Percentiles rank a stretch among this genome's conserved stretches.
Evolutionary conservation across 2,888 invertebrate genomes (phyloP).

Genomic region (Herminia tarsipennalis): DNA sequence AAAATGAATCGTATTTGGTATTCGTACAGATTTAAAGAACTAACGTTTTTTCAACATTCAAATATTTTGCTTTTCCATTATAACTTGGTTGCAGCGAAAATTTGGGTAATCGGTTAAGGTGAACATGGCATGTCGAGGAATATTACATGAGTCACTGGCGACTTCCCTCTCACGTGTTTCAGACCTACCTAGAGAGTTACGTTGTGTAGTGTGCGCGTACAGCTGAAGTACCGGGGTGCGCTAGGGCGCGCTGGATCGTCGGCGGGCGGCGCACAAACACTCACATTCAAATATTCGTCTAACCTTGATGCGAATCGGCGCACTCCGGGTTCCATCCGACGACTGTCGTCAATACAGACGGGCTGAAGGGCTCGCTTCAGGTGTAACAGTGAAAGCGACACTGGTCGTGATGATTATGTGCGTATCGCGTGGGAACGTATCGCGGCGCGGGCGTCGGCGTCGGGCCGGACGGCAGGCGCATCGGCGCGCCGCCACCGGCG

Average conservation of each 20-base stretch:
- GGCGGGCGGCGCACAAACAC: constrained; percentile 78
- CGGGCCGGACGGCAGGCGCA: constrained; percentile 80
- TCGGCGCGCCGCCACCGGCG: constrained; percentile 81
- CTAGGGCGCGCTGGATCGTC: constrained; percentile 64
- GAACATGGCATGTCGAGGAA: constrained; percentile 49
- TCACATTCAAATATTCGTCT: constrained; percentile 83
- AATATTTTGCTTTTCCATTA: constrained; percentile 11
- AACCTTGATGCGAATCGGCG: constrained; percentile 85
- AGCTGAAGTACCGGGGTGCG: constrained; percentile 68
- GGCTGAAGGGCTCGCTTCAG: constrained; percentile 80
- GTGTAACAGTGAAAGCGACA: constrained; percentile 69
- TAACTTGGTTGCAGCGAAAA: constrained; percentile 5
- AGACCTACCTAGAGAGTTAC: constrained; percentile 73
- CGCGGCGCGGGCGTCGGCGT: constrained; percentile 73
- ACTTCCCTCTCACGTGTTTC: constrained; percentile 65
- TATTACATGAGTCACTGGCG: constrained; percentile 67
- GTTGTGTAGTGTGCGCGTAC: constrained; percentile 66
- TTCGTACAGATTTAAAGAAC: constrained; percentile 10
- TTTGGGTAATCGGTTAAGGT: constrained; percentile 21
- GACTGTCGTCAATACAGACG: constrained; percentile 78
- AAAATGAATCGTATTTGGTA: constrained; percentile 27
- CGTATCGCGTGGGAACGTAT: constrained; percentile 49
- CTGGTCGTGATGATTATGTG: constrained; percentile 56
- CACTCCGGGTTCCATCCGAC: constrained; percentile 85
- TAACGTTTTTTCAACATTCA: constrained; percentile 19